Evolutionary conservation across 1,140 invertebrate species (phyloP).

Genomic region (Drosophila malerkotliana): DNA sequence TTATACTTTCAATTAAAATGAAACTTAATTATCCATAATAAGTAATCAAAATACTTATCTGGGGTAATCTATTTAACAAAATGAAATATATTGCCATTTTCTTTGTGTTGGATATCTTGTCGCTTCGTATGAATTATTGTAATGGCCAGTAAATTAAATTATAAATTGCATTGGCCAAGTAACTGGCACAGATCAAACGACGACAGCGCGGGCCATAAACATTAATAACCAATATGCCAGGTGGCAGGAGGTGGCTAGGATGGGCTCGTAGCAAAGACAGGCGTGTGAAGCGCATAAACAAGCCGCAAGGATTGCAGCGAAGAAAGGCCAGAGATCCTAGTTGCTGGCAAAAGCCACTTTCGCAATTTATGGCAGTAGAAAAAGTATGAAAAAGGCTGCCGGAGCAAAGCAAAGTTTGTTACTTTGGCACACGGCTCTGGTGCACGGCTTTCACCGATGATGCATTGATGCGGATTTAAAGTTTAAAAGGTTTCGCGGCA

Average conservation of each 20-base stretch:
- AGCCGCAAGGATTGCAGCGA: constrained; percentile 59
- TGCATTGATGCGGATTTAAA: constrained; percentile 81
- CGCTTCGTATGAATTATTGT: constrained; percentile 57
- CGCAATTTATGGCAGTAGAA: constrained; percentile 66
- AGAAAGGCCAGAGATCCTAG: constrained; percentile 46
- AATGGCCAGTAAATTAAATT: constrained; percentile 64
- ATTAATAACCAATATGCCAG: constrained; percentile 78
- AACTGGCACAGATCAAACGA: constrained; percentile 61
- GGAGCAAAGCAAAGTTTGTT: constrained; percentile 64
- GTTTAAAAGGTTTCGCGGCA: constrained; percentile 78
- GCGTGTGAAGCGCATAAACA: constrained; percentile 79
- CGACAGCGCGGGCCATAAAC: constrained; percentile 60
- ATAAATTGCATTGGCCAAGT: constrained; percentile 62
- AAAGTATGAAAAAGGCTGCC: constrained; percentile 18
- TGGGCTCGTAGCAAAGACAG: constrained; percentile 51
- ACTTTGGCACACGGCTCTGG: constrained; percentile 63
- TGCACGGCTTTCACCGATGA: constrained; percentile 66
- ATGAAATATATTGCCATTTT: no score
- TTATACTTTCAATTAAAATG: background rate
- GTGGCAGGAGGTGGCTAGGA: constrained; percentile 3
- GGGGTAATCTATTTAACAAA: background rate
- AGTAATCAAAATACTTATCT: background rate
- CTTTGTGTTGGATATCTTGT: background rate
- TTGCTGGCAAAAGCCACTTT: constrained; percentile 66
- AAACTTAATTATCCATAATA: background rate